Base-by-base conservation (phyloP, 2,888 invertebrate species). In the Nephrotoma guestfalica region DNA sequence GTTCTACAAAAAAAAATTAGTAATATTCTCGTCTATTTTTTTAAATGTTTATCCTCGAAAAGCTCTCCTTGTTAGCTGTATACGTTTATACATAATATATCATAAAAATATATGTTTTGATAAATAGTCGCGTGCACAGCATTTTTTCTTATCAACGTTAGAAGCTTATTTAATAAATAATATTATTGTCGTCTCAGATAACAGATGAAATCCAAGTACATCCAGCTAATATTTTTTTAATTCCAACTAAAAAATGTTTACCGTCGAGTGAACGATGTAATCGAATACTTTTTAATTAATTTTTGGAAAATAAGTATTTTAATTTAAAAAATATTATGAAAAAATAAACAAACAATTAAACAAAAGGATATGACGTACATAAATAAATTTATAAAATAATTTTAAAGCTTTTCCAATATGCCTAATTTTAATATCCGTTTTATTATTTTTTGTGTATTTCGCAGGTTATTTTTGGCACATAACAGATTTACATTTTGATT, bases 391-490 rank as follows among this genome's bases (percentile, higher is more conserved):
- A 6, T 51, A 18, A 6, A 51, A 47, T 13, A 13, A 15, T 51
- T 51, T 15, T 51, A 51, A 15, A 51, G 51, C 51, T 51, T 51
- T 51, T 51, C 7, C n/a, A 51, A 51, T 18, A n/a, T 51, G 4
- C 15, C 15, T 13, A 11, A 71, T 71, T 30, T 71, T 71, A 71
- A 71, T 71, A 30, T 11, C 71, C 2, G 1, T 71, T 57, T 57
- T 57, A 15, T 30, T 4, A 30, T 41, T 15, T 85, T 45, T 85
- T 45, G 11, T 43, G 6, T 41, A 41, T 85, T 11, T 96, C 95
- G 1, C 95, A 98, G 98, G 97, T 89, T 96, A 96, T 91, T 98
- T 98, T 92, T 98, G 98, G 98, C 98, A 98, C 92, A 96, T 98
- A 90, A 97, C 97, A 88, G 98, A 98, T 92, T 94, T 98, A 89